Percentiles rank a stretch among this genome's conserved stretches.
These are phyloP conservation scores for Gandaritis pyraliata DNA, from an alignment of 2,888 invertebrate genomes.

Conservation along the genomic window DNA sequence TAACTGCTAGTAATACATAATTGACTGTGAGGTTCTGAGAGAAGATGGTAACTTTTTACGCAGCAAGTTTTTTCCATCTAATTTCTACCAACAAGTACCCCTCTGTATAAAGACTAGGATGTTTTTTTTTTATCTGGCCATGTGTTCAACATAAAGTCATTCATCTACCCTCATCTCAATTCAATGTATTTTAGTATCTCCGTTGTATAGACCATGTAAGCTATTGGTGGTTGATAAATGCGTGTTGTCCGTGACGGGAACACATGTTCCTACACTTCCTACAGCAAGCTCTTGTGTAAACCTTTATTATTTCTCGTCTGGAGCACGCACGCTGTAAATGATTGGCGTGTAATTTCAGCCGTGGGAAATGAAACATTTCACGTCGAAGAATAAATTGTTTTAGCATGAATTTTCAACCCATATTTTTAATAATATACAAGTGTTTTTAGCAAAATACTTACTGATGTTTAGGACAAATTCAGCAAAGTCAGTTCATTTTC, in stretches of 20 bases:
- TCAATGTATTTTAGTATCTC: neutral
- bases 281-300: constrained; percentile 6
- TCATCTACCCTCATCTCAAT: too few relatives aligned
- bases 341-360: constrained; percentile 44
- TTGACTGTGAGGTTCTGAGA: too few relatives aligned
- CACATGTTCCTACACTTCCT: constrained; percentile 44
- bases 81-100: too few relatives aligned
- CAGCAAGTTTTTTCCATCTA: too few relatives aligned
- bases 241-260: constrained; percentile 40
- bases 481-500: too few relatives aligned
- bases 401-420: constrained; percentile 9
- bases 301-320: constrained; percentile 41
- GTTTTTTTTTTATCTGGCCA: too few relatives aligned
- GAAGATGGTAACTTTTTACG: too few relatives aligned
- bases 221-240: constrained; percentile 42
- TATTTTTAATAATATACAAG: constrained; percentile 11
- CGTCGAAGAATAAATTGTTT: constrained; percentile 23
- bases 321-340: constrained; percentile 43
- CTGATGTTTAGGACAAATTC: too few relatives aligned
- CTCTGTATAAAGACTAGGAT: too few relatives aligned
- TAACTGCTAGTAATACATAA: too few relatives aligned
- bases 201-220: neutral
- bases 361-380: constrained; percentile 21
- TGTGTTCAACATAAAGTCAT: too few relatives aligned
- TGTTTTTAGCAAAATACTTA: too few relatives aligned